Evolutionary conservation across 2,888 invertebrate genomes (phyloP).

Genomic region (Sinohyriopsis cumingii): DNA sequence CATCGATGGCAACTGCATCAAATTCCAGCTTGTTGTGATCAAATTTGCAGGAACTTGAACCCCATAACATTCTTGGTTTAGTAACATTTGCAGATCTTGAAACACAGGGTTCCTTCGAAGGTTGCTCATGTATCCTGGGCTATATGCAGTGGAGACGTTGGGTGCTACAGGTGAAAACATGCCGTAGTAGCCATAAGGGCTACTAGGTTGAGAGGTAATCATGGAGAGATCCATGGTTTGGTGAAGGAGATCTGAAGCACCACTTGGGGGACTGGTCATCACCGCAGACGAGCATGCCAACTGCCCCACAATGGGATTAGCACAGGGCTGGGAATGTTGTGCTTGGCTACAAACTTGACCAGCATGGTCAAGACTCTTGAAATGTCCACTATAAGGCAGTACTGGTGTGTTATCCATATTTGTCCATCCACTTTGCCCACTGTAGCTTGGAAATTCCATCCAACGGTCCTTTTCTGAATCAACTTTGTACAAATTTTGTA

Average conservation of each 20-base stretch:
- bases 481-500: too few relatives aligned
- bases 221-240: constrained; percentile 31
- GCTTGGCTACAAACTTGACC: constrained; percentile 13
- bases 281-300: too few relatives aligned
- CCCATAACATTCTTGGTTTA: constrained; percentile 49
- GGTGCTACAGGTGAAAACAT: too few relatives aligned
- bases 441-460: too few relatives aligned
- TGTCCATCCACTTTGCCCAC: too few relatives aligned
- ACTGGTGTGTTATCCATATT: too few relatives aligned
- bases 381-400: too few relatives aligned
- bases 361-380: too few relatives aligned
- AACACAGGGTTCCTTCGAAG: constrained; percentile 58
- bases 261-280: too few relatives aligned
- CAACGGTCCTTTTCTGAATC: too few relatives aligned
- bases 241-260: constrained; percentile 17
- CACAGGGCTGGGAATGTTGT: constrained; percentile 2
- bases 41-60: constrained; percentile 55
- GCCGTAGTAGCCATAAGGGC: constrained; percentile 27
- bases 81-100: constrained; percentile 47
- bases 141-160: constrained; percentile 26
- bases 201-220: constrained; percentile 27
- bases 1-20: constrained; percentile 28
- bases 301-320: too few relatives aligned
- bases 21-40: constrained; percentile 48
- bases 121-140: constrained; percentile 36